Evolutionary conservation across 2,113 vertebrate species (phyloP), one percentile per base, ranked within the genome.

Genomic region (Megalops atlanticus): DNA sequence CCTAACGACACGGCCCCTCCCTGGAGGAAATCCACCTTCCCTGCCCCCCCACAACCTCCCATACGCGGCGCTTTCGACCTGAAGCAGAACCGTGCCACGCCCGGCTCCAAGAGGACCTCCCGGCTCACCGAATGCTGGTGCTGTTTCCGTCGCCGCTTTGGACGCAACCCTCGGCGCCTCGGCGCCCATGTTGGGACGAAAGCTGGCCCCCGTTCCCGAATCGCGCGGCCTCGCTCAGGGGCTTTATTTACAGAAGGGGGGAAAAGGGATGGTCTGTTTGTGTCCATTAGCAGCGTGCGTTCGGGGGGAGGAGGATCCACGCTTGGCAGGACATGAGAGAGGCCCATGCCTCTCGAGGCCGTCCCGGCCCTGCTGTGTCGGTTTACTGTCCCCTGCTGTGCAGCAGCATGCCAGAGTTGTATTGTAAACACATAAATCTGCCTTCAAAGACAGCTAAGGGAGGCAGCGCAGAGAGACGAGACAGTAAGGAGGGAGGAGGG

Each of bases 371-470:
- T 84, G 90, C 92, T 90, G 91, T 79, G 88, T 91, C 94, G 92
- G 94, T 95, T 96, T 95, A 95, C 90, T 91, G 68, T 91, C 85
- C 89, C 91, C 88, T 89, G 91, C 92, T 90, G 93, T 89, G 89
- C 84, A 82, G 80, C 89, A 88, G 88, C 88, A 91, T 88, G 87
- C 83, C 89, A 88, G 89, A 91, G 92, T 92, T 89, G 89, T 91
- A 88, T 91, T 92, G 88, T 90, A 92, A 93, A 92, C 91, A 91
- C 89, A 95, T 92, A 94, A 95, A 95, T 93, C 89, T 89, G 82
- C 86, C 92, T 95, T 96, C 94, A 95, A 94, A 95, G 88, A 87
- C 91, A 88, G 86, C n/a, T 84, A 89, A 88, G 86, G 89, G 92
- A 89, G 88, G 84, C 85, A 92, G 83, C 89, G 43, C 43, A 91